A percentile compares a stretch with the other conserved stretches of the same genome.
Evolutionary conservation across 2,888 invertebrate genomes (phyloP).

Genomic region (Nyleta sp.): DNA sequence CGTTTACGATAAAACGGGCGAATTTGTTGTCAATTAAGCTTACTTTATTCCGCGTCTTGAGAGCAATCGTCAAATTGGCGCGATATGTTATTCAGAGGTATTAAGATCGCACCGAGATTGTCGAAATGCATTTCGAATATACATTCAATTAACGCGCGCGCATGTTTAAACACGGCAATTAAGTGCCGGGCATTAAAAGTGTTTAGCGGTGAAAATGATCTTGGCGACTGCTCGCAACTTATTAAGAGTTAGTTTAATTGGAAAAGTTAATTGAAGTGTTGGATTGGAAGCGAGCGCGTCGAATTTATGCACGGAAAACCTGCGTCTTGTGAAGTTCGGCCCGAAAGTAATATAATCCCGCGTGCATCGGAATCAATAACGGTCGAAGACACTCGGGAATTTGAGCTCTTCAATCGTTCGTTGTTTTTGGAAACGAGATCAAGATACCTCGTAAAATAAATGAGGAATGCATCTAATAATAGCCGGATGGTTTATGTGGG

Average conservation of each 20-base stretch:
- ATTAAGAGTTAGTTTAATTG: conserved; percentile 33
- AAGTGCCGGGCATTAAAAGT: conserved; percentile 17
- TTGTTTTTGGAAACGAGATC: conserved; percentile 28
- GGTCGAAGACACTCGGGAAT: background rate
- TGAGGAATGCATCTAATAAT: conserved; percentile 15
- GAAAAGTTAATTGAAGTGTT: conserved; percentile 21
- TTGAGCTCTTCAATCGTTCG: conserved; percentile 21
- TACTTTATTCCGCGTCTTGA: conserved; percentile 3
- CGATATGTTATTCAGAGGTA: conserved; percentile 26
- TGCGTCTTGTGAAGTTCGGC: background rate
- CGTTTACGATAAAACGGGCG: too few species aligned
- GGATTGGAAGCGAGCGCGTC: background rate
- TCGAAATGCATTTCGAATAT: conserved; percentile 27
- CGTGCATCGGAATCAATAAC: conserved; percentile 32
- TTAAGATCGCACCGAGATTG: conserved; percentile 20
- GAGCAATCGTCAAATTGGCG: conserved; percentile 31
- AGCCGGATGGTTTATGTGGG: conserved; percentile 6
- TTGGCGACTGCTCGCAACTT: conserved; percentile 22
- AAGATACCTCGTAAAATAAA: conserved; percentile 29
- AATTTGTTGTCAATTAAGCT: conserved; percentile 14
- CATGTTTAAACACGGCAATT: conserved; percentile 21
- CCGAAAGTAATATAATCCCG: conserved; percentile 15
- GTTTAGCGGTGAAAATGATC: conserved; percentile 34
- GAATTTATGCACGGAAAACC: conserved; percentile 7
- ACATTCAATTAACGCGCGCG: conserved; percentile 31